Percentiles rank a stretch among this genome's conserved stretches.
phyloP scores from a whole-genome alignment of 2,888 invertebrate species.

The Monochamus alternatus region DNA sequence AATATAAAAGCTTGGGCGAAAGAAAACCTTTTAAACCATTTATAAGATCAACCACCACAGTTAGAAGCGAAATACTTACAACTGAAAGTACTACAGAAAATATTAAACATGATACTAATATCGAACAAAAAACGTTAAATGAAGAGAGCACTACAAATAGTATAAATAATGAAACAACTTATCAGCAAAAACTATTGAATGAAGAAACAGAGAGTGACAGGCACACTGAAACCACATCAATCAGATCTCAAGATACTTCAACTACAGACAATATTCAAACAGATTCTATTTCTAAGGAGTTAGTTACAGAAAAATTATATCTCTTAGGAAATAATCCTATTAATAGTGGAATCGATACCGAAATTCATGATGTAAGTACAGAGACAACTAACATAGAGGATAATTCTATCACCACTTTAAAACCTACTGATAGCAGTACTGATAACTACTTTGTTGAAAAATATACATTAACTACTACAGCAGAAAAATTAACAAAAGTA shows the following conservation, averaged over 20 bases:
- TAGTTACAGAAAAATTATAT: background rate
- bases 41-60: slow-evolving; percentile 32
- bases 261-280: background rate
- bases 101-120: background rate
- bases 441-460: background rate
- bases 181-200: too few species aligned
- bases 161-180: too few species aligned
- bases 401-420: background rate
- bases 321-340: background rate
- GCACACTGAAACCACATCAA: background rate
- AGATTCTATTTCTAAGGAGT: background rate
- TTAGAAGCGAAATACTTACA: slow-evolving; percentile 22
- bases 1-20: background rate
- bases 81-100: slow-evolving; percentile 7
- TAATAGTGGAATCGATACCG: background rate
- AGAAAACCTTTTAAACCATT: slow-evolving; percentile 13
- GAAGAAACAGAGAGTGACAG: background rate
- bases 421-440: background rate
- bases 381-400: background rate
- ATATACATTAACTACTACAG: background rate
- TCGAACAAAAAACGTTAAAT: background rate
- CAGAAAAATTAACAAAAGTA: background rate
- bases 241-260: background rate
- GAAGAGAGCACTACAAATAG: background rate
- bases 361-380: background rate